These are phyloP conservation scores for Styela clava DNA, from an alignment of 23 tunicate species.

Conservation along the genomic window DNA sequence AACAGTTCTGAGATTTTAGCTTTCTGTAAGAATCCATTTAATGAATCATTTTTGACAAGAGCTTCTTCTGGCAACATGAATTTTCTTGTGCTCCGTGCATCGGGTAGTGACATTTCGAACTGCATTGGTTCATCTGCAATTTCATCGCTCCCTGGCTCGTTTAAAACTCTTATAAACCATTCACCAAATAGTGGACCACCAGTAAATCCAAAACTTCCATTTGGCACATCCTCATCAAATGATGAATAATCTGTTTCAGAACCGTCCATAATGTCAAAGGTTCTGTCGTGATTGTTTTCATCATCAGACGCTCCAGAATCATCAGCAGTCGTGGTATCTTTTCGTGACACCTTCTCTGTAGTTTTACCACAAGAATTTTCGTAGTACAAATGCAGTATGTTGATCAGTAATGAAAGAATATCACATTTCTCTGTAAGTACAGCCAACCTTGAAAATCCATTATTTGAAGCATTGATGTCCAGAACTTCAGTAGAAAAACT, in stretches of 20 bases:
- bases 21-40: background rate
- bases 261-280: background rate
- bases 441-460: background rate
- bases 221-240: background rate
- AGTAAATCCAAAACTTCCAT: background rate
- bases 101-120: background rate
- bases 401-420: background rate
- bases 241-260: constrained; percentile 12
- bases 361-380: background rate
- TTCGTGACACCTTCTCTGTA: too few species aligned
- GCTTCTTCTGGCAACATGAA: constrained; percentile 17
- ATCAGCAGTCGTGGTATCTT: background rate
- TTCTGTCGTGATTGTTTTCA: background rate
- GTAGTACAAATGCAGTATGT: background rate
- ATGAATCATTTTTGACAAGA: background rate
- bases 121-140: background rate
- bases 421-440: constrained; percentile 13
- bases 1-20: background rate
- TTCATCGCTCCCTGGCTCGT: background rate
- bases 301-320: constrained; percentile 30
- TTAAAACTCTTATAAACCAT: constrained; percentile 7
- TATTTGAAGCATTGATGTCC: background rate
- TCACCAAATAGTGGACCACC: constrained; percentile 1
- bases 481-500: background rate
- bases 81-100: background rate